Evolutionary conservation across 2,113 vertebrate genomes (phyloP).

Genomic region (Regulus satrapa): DNA sequence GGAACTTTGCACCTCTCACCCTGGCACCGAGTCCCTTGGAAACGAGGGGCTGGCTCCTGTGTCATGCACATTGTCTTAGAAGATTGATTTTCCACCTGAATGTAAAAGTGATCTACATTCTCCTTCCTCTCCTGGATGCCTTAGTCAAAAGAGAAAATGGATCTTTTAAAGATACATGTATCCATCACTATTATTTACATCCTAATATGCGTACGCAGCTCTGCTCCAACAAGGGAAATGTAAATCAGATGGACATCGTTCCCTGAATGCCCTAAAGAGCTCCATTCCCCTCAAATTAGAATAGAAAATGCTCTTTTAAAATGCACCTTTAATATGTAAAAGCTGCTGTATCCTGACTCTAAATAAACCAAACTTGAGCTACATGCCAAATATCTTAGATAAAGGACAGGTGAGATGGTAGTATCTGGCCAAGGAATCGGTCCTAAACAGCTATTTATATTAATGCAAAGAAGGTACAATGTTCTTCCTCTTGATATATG

Average conservation of each 20-base stretch:
- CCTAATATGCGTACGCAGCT: conserved; percentile 67
- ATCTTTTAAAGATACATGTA: conserved; percentile 78
- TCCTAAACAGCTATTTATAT: conserved; percentile 88
- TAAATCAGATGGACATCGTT: conserved; percentile 76
- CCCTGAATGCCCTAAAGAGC: conserved; percentile 75
- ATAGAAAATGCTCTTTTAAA: conserved; percentile 80
- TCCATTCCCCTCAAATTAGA: conserved; percentile 76
- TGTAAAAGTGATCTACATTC: conserved; percentile 60
- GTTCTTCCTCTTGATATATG: conserved; percentile 83
- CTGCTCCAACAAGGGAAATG: conserved; percentile 72
- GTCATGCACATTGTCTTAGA: conserved; percentile 1
- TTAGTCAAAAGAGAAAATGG: conserved; percentile 70
- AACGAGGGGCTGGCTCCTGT: neutral
- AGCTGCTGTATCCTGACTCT: conserved; percentile 69
- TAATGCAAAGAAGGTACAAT: conserved; percentile 84
- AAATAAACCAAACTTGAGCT: conserved; percentile 80
- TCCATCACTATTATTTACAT: conserved; percentile 81
- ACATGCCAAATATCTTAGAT: conserved; percentile 76
- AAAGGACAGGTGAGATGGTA: conserved; percentile 77
- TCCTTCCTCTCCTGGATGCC: conserved; percentile 30
- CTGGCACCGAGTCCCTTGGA: neutral
- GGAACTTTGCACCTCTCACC: neutral
- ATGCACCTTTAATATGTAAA: conserved; percentile 84
- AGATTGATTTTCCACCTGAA: conserved; percentile 62
- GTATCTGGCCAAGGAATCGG: conserved; percentile 75